These are phyloP conservation scores for Chelmon rostratus DNA, from an alignment of 2,797 vertebrate genomes.

Conservation along the genomic window DNA sequence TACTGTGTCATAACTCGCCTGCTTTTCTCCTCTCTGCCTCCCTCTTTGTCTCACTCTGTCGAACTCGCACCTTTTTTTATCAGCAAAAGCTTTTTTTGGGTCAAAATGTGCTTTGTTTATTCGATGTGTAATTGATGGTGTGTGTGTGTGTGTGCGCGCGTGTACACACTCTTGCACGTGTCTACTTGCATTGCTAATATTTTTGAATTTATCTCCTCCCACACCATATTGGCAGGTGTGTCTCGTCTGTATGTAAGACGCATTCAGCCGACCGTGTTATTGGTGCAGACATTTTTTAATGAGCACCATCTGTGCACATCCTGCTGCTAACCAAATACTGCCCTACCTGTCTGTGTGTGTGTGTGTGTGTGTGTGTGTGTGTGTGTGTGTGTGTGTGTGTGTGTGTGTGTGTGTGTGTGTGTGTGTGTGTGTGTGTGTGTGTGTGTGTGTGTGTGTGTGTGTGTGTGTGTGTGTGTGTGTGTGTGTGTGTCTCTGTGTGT, in stretches of 20 bases:
- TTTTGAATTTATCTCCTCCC: constrained; percentile 68
- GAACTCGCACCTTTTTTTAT: constrained; percentile 10
- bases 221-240: constrained; percentile 74
- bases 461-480: constrained; percentile 28
- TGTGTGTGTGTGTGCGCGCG: constrained; percentile 12
- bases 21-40: background rate
- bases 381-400: background rate
- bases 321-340: constrained; percentile 62
- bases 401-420: constrained; percentile 13
- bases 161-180: constrained; percentile 1
- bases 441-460: constrained; percentile 19
- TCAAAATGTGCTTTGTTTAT: constrained; percentile 53
- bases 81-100: constrained; percentile 31
- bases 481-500: constrained; percentile 8
- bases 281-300: constrained; percentile 80
- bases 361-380: constrained; percentile 17
- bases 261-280: constrained; percentile 77
- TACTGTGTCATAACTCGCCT: constrained; percentile 9
- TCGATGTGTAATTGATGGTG: constrained; percentile 56
- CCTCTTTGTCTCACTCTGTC: constrained; percentile 24
- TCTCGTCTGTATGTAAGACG: constrained; percentile 64
- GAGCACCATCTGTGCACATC: constrained; percentile 82
- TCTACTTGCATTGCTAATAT: constrained; percentile 53
- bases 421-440: constrained; percentile 2
- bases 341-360: constrained; percentile 28